A percentile compares a stretch with the other conserved stretches of the same genome.
Evolutionary conservation across 2,797 vertebrate genomes (phyloP).

Genomic region (Cyclura pinguis): DNA sequence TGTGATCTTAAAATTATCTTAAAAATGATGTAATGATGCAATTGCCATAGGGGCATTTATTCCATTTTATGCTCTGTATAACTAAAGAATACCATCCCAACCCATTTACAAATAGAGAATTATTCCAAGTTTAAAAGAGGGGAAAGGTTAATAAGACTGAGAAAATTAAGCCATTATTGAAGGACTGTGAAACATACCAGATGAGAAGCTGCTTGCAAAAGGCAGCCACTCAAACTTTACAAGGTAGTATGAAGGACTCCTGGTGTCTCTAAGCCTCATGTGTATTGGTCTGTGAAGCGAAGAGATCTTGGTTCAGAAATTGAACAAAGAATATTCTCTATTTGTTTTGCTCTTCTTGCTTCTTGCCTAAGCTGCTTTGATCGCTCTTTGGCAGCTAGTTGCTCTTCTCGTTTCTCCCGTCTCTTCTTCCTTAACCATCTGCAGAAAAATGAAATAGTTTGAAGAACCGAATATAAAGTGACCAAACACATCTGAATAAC

Average conservation of each 20-base stretch:
- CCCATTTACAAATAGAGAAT: slow-evolving; percentile 52
- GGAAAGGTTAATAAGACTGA: slow-evolving; percentile 35
- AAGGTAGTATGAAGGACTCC: slow-evolving; percentile 45
- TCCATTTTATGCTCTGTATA: slow-evolving; percentile 46
- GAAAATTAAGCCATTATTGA: slow-evolving; percentile 48
- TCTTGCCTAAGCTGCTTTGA: slow-evolving; percentile 87
- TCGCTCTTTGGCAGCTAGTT: slow-evolving; percentile 86
- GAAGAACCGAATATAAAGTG: not conserved
- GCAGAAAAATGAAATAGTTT: slow-evolving; percentile 55
- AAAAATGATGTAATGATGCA: slow-evolving; percentile 41
- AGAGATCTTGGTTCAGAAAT: slow-evolving; percentile 84
- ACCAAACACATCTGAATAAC: not conserved
- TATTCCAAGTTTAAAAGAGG: slow-evolving; percentile 58
- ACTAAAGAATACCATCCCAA: slow-evolving; percentile 58
- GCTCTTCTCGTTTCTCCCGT: slow-evolving; percentile 87
- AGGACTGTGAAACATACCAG: slow-evolving; percentile 63
- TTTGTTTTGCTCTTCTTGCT: slow-evolving; percentile 86
- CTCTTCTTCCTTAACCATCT: slow-evolving; percentile 94
- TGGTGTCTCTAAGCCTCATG: slow-evolving; percentile 78
- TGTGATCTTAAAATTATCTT: slow-evolving; percentile 9
- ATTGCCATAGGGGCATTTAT: slow-evolving; percentile 26
- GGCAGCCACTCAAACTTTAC: slow-evolving; percentile 52
- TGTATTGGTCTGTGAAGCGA: slow-evolving; percentile 85
- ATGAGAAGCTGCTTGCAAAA: slow-evolving; percentile 51
- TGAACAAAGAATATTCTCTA: slow-evolving; percentile 83